phyloP scores from a whole-genome alignment of 2,797 vertebrate genomes.

The Acanthopagrus latus region DNA sequence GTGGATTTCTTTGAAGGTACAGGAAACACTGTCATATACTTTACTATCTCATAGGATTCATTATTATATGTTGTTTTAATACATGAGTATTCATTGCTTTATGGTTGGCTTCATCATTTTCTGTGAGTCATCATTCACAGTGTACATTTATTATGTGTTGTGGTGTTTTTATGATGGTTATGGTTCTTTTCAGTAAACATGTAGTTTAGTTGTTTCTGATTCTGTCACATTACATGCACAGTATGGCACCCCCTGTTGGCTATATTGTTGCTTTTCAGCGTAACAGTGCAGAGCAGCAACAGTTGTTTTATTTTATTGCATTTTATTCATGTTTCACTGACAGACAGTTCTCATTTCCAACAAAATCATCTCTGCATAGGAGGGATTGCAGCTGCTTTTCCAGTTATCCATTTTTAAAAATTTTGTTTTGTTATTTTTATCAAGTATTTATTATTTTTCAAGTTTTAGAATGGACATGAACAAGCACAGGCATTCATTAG shows the following conservation, averaged over 20 bases:
- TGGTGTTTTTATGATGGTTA: neutral
- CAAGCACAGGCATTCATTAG: no score
- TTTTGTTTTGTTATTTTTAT: no score
- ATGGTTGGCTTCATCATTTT: neutral
- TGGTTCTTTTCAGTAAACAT: neutral
- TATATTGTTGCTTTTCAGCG: neutral
- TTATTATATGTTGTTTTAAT: neutral
- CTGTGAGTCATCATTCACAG: neutral
- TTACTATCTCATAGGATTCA: neutral
- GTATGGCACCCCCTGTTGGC: neutral
- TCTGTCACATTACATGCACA: neutral
- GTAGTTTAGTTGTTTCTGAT: neutral
- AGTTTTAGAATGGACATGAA: no score
- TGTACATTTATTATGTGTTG: neutral
- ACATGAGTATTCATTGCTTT: neutral
- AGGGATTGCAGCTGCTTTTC: no score
- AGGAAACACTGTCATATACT: neutral
- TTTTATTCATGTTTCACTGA: no score
- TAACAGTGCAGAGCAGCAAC: neutral
- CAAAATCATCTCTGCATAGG: no score
- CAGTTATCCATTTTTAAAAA: no score
- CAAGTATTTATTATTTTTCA: no score
- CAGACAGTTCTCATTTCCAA: no score
- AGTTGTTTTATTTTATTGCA: no score
- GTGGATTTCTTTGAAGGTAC: conserved; percentile 94